phyloP scores from a whole-genome alignment of 2,113 vertebrate genomes.

The Epinephelus lanceolatus region DNA sequence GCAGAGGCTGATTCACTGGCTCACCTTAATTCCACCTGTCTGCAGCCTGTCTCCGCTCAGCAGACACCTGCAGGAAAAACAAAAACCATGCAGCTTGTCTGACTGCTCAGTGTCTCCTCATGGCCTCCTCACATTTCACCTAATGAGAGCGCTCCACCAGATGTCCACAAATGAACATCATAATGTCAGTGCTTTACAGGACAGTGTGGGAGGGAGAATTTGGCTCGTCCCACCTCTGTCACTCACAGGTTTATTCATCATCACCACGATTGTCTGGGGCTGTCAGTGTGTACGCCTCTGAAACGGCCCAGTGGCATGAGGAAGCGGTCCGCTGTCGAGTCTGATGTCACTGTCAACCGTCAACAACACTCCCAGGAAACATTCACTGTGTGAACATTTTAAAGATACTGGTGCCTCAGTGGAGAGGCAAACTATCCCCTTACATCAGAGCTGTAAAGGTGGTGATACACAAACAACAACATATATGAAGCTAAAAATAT shows the following conservation, averaged over 20 bases:
- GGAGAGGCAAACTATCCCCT: constrained; percentile 5
- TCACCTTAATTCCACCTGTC: constrained; percentile 30
- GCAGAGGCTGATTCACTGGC: neutral
- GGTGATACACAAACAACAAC: neutral
- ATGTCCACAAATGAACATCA: constrained; percentile 30
- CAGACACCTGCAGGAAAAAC: constrained; percentile 9
- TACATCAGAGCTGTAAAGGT: neutral
- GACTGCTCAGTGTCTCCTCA: constrained; percentile 20
- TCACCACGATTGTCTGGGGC: neutral
- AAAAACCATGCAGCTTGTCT: constrained; percentile 5
- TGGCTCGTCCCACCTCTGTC: constrained; percentile 45
- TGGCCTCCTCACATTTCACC: constrained; percentile 7
- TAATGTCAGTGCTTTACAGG: constrained; percentile 41
- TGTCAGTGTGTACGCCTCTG: constrained; percentile 21
- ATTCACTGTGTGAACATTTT: constrained; percentile 5
- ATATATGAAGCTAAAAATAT: neutral
- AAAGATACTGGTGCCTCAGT: neutral
- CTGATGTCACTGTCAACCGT: constrained; percentile 43
- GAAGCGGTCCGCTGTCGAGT: constrained; percentile 17
- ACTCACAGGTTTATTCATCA: constrained; percentile 58
- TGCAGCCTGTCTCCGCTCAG: neutral
- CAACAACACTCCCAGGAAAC: constrained; percentile 34
- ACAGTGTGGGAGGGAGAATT: constrained; percentile 9
- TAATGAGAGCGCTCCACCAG: constrained; percentile 53
- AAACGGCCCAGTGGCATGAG: constrained; percentile 30